Evolutionary conservation across 2,888 invertebrate species (phyloP), one percentile per base, ranked within the genome.

Genomic region (Pseudococcus longispinus): DNA sequence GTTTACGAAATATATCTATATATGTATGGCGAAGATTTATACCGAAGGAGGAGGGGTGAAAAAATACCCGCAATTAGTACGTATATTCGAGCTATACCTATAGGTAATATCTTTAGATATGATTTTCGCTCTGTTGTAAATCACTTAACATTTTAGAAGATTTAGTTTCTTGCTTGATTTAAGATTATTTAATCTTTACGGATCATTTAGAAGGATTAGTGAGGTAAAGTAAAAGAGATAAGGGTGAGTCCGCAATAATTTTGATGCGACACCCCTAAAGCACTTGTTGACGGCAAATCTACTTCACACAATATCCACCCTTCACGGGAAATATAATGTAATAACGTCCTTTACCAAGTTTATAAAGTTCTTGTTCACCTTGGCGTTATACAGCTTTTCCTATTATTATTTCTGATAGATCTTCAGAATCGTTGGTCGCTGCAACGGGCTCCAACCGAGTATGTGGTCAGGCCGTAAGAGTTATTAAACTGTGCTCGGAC

Each of bases 261-360:
- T 86, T 74, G 86, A 77, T 86, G 80, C 86, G 80, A 86, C 86
- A 86, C 86, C 86, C 37, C 85, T 86, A 86, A 70, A 86, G 86
- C 86, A 86, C 86, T 86, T 86, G 86, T 86, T 86, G 86, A 86
- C 86, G 86, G 86, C 77, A 86, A 86, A 86, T 86, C 86, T 86
- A 86, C 86, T 86, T 86, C 86, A 86, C 86, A 86, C 86, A 86
- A 86, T 86, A 86, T 86, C 74, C 86, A 86, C 86, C 86, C 86
- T 86, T 86, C 86, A 37, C 55, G 86, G 55, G 55, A 42, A 80
- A 37, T 86, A 86, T 86, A 86, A 86, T 86, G 86, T 86, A 86
- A 86, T 86, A 86, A 86, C 80, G 80, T 86, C 86, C 86, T 86
- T 80, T 80, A 80, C 77, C 77, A 77, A 86, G 80, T 86, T 86